A percentile compares a stretch with the other conserved stretches of the same genome.
Conservation (phyloP, 1,140 invertebrate species). For the Atta cephalotes region DNA sequence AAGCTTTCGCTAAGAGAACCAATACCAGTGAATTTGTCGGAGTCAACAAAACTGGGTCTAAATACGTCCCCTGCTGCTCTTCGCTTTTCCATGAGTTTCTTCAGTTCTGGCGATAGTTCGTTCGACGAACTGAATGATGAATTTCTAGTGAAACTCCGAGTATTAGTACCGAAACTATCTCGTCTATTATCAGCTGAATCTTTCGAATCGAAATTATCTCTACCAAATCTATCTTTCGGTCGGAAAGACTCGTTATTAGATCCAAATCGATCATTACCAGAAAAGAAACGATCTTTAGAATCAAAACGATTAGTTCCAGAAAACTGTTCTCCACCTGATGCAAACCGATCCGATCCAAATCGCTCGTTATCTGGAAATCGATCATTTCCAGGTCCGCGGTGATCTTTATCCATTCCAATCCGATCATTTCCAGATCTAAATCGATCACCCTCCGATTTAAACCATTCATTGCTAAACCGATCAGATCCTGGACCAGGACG, state of each 20-base stretch:
- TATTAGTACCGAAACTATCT: conserved; percentile 67
- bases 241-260: conserved; percentile 50
- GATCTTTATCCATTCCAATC: conserved; percentile 39
- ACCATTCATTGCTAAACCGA: conserved; percentile 62
- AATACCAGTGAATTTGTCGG: conserved; percentile 76
- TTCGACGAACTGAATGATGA: conserved; percentile 72
- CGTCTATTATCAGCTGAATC: conserved; percentile 67
- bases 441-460: conserved; percentile 51
- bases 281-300: conserved; percentile 52
- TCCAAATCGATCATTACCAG: conserved; percentile 63
- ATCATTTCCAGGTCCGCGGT: conserved; percentile 53
- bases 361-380: conserved; percentile 70
- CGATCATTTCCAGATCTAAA: conserved; percentile 55
- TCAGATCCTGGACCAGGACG: conserved; percentile 60
- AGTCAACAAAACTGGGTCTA: conserved; percentile 81
- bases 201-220: conserved; percentile 71
- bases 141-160: conserved; percentile 66
- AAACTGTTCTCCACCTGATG: conserved; percentile 55
- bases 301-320: conserved; percentile 59
- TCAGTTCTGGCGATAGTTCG: conserved; percentile 81
- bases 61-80: conserved; percentile 82
- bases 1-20: conserved; percentile 84
- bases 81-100: conserved; percentile 84
- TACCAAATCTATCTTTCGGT: conserved; percentile 73
- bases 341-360: conserved; percentile 64